phyloP scores from a whole-genome alignment of 2,797 vertebrate species.

The Telmatherina bonti region DNA sequence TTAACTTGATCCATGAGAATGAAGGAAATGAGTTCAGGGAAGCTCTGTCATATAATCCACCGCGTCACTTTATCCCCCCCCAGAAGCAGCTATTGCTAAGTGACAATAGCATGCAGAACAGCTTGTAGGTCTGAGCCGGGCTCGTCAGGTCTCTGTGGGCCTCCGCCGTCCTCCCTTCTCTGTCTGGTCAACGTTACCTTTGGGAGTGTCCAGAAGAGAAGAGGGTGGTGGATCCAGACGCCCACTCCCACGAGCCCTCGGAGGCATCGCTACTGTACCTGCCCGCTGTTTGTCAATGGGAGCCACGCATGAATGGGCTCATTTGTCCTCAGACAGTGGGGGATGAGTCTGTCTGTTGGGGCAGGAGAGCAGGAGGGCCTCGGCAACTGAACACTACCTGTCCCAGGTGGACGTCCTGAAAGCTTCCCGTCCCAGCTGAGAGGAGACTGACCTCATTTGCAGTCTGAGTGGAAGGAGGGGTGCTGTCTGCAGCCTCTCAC shows the following conservation, averaged over 20 bases:
- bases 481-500: constrained; percentile 59
- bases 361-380: constrained; percentile 78
- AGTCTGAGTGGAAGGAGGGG: constrained; percentile 60
- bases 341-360: constrained; percentile 85
- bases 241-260: constrained; percentile 81
- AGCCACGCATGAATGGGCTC: constrained; percentile 81
- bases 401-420: constrained; percentile 80
- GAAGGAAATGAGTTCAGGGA: constrained; percentile 53
- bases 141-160: constrained; percentile 66
- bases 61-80: constrained; percentile 11
- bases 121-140: constrained; percentile 60
- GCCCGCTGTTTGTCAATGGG: constrained; percentile 77
- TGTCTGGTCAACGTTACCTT: constrained; percentile 75
- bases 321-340: constrained; percentile 83
- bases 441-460: constrained; percentile 80
- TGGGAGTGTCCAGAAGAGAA: constrained; percentile 77
- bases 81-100: constrained; percentile 35
- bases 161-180: constrained; percentile 64
- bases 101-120: constrained; percentile 66
- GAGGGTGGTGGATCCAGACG: constrained; percentile 83
- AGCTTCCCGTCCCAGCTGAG: constrained; percentile 77
- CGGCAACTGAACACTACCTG: constrained; percentile 75
- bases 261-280: constrained; percentile 81
- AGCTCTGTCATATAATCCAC: constrained; percentile 69
- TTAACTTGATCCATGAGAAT: constrained; percentile 48